Percentiles rank a stretch among this genome's conserved stretches.
Evolutionary conservation across 1,140 invertebrate genomes (phyloP).

Genomic region (Pectinophora gossypiella): DNA sequence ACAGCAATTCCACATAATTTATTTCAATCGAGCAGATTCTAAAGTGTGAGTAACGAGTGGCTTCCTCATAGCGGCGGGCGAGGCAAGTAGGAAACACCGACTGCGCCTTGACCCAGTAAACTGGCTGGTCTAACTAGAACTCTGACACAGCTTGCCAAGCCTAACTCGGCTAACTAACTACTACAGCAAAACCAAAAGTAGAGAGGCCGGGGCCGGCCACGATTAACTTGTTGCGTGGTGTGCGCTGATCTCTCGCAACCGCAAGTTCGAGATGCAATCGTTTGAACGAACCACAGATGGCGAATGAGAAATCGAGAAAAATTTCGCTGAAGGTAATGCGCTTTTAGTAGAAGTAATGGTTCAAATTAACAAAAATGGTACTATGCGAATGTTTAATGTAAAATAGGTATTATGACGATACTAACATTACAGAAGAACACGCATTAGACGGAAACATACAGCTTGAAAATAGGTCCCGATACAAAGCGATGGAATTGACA

Average conservation of each 20-base stretch:
- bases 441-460: too few species aligned
- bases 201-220: background rate
- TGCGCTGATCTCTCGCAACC: constrained; percentile 19
- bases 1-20: constrained; percentile 9
- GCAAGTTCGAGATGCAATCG: constrained; percentile 27
- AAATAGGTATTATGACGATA: too few species aligned
- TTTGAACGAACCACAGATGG: constrained; percentile 1
- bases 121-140: constrained; percentile 25
- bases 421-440: too few species aligned
- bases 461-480: too few species aligned
- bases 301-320: background rate
- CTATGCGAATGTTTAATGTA: too few species aligned
- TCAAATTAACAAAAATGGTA: too few species aligned
- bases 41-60: constrained; percentile 43
- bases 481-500: too few species aligned
- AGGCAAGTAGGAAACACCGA: constrained; percentile 53
- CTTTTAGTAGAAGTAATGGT: background rate
- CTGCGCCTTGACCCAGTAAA: constrained; percentile 60
- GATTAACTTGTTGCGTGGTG: background rate
- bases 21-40: constrained; percentile 25
- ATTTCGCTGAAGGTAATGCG: background rate
- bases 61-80: constrained; percentile 46
- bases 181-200: background rate
- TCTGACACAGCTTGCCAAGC: too few species aligned
- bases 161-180: background rate